Conservation (phyloP, 1,140 invertebrate species). For the Bradynema listronoti region DNA sequence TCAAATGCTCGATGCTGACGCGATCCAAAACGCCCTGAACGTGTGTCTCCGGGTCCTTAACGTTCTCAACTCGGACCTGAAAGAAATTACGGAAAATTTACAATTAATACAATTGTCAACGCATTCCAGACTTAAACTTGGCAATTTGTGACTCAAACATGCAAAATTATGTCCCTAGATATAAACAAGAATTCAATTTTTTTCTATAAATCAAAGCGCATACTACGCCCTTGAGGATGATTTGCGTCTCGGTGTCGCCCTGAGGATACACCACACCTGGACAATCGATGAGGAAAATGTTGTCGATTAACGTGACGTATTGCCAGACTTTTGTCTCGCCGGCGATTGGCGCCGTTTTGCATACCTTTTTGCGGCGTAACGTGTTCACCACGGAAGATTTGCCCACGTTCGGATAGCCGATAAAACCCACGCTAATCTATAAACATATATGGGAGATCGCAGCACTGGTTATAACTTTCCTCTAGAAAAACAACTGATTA, state of each 20-base stretch:
- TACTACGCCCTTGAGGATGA: constrained; percentile 76
- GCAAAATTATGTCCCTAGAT: too few relatives aligned
- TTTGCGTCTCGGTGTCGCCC: constrained; percentile 80
- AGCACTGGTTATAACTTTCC: constrained; percentile 6
- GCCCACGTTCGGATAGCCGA: constrained; percentile 97
- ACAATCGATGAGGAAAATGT: constrained; percentile 97
- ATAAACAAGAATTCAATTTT: too few relatives aligned
- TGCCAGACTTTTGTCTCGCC: constrained; percentile 99
- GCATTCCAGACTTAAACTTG: too few relatives aligned
- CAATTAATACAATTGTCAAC: not conserved
- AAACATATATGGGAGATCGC: not conserved
- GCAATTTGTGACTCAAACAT: too few relatives aligned
- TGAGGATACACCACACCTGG: constrained; percentile 90
- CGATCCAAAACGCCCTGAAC: constrained; percentile 73
- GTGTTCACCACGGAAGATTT: constrained; percentile 98
- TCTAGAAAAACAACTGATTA: constrained; percentile 14
- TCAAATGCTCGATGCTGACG: constrained; percentile 80
- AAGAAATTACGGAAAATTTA: constrained; percentile 11
- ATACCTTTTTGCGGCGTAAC: constrained; percentile 79
- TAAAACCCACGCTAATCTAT: constrained; percentile 96
- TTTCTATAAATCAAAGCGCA: constrained; percentile 40
- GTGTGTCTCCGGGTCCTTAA: constrained; percentile 89
- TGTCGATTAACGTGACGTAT: constrained; percentile 93
- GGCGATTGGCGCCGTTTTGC: constrained; percentile 95
- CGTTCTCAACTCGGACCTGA: constrained; percentile 81